These are phyloP conservation scores for Theretra japonica DNA, from an alignment of 2,888 invertebrate species.

Conservation along the genomic window DNA sequence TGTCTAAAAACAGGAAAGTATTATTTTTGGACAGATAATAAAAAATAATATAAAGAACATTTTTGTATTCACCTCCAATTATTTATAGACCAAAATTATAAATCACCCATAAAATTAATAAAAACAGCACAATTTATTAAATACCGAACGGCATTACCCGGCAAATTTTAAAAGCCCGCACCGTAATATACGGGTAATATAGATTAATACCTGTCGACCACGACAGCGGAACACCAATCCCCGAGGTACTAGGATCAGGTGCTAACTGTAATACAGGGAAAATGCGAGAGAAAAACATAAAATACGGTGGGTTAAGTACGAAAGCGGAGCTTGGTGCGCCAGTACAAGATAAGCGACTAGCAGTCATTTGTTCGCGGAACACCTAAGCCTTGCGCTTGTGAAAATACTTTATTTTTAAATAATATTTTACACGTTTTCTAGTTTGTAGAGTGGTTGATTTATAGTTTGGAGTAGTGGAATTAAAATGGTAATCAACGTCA, in stretches of 20 bases:
- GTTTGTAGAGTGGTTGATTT: not conserved
- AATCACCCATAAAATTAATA: not conserved
- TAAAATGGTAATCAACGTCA: too few relatives aligned
- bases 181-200: slow-evolving; percentile 1
- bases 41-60: too few relatives aligned
- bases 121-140: not conserved
- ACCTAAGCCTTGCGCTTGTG: slow-evolving; percentile 2
- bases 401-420: slow-evolving; percentile 1
- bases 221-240: slow-evolving; percentile 18
- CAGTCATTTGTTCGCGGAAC: slow-evolving; percentile 21
- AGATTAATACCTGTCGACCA: slow-evolving; percentile 24
- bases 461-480: not conserved
- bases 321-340: slow-evolving; percentile 13
- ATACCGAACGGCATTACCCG: not conserved
- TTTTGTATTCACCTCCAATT: too few relatives aligned
- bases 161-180: slow-evolving; percentile 6
- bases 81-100: not conserved
- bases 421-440: not conserved
- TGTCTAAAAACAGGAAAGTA: too few relatives aligned
- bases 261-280: slow-evolving; percentile 26
- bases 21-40: too few relatives aligned
- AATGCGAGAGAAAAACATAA: slow-evolving; percentile 27
- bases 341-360: slow-evolving; percentile 21
- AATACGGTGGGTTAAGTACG: slow-evolving; percentile 17
- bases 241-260: slow-evolving; percentile 21